Evolutionary conservation across 2,113 vertebrate genomes (phyloP), one percentile per base, ranked within the genome.

Genomic region (Mirza zaza): DNA sequence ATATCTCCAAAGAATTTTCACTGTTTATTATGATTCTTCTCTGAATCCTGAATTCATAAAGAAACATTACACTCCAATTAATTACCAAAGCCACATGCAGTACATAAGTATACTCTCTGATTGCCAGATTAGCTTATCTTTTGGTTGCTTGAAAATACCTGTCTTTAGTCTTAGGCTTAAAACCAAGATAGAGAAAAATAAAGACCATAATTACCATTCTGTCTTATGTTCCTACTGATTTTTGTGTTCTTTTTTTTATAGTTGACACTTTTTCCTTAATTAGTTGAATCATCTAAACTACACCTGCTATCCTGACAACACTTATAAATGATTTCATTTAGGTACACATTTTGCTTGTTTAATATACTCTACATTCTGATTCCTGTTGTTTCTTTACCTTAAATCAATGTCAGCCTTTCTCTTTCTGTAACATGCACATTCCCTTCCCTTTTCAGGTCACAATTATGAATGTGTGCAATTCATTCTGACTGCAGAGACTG

Each of bases 31-130:
- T 59, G 32, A 71, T 79, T 91, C 3, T 92, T 94, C 76, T 85
- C 63, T 29, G 89, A 97, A 95, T 90, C 7, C 7, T 87, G 32
- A 95, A 79, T 86, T 94, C 4, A n/a, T 93, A 67, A 83, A 87
- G 27, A 50, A 59, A 84, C 17, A 71, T 68, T 79, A 75, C 75
- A 59, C 12, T 93, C 2, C 45, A 80, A 25, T 87, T 91, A 90
- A 88, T 91, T 92, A 45, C 50, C 27, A 48, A 97, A 85, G 42
- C 2, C 48, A 73, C 12, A 77, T 77, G 48, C 4, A 50, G 1
- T 73, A 29, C 39, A 85, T n/a, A 86, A 42, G 93, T 23, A 70
- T 32, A 61, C 4, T 59, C 18, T 27, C 8, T 34, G 25, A 75
- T 42, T 65, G 34, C 21, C 36, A 86, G 45, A 63, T 90, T 68